Evolutionary conservation across 2,888 invertebrate genomes (phyloP).

Genomic region (Leptinotarsa juncta): DNA sequence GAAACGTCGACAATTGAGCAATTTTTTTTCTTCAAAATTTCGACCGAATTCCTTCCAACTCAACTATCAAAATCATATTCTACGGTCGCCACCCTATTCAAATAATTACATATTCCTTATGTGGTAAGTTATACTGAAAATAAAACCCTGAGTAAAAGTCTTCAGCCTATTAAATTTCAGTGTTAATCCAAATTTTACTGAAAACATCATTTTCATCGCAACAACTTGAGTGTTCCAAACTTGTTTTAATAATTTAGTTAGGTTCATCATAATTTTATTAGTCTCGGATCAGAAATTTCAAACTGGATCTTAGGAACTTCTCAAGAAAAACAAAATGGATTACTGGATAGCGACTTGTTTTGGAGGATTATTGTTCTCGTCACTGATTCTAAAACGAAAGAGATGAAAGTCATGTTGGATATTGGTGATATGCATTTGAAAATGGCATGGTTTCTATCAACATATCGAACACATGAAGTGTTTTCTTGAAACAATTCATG

Average conservation of each 20-base stretch:
- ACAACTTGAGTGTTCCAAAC: slow-evolving; percentile 28
- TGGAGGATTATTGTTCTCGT: background rate
- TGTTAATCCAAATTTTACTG: slow-evolving; percentile 7
- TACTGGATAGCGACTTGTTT: slow-evolving; percentile 18
- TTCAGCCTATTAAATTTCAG: background rate
- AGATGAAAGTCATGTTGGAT: background rate
- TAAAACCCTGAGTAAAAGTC: background rate
- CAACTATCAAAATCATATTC: too few relatives aligned
- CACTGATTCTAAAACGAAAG: background rate
- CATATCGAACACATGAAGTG: too few relatives aligned
- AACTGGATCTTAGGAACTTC: slow-evolving; percentile 14
- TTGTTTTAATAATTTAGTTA: slow-evolving; percentile 32
- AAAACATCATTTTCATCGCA: slow-evolving; percentile 34
- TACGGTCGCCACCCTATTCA: too few relatives aligned
- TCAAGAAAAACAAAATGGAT: slow-evolving; percentile 19
- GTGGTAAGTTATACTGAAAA: background rate
- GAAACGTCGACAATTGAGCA: too few relatives aligned
- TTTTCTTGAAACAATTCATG: too few relatives aligned
- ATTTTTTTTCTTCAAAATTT: too few relatives aligned
- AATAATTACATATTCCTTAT: too few relatives aligned
- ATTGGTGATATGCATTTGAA: background rate
- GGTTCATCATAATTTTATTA: slow-evolving; percentile 33
- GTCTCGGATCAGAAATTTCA: slow-evolving; percentile 21
- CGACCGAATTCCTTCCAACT: too few relatives aligned
- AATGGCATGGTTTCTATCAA: background rate